phyloP scores from a whole-genome alignment of 2,888 invertebrate genomes.

The Vanessa cardui region DNA sequence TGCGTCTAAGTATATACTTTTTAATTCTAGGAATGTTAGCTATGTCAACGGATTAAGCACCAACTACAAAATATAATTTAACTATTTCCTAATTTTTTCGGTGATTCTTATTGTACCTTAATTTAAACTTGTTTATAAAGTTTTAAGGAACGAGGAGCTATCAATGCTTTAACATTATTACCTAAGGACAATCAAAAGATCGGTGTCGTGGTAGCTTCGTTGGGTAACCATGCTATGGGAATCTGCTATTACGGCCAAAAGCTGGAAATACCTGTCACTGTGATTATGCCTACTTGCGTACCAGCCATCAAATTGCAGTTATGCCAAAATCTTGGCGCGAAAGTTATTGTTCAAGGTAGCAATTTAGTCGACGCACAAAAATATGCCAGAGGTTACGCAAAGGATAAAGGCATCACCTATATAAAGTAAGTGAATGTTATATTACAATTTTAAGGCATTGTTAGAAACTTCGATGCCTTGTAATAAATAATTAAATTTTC shows the following conservation, averaged over 20 bases:
- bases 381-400: conserved; percentile 83
- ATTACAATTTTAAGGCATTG: too few relatives aligned
- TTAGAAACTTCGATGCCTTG: too few relatives aligned
- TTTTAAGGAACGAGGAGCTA: conserved; percentile 88
- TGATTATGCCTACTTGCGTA: conserved; percentile 86
- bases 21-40: too few relatives aligned
- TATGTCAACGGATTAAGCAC: too few relatives aligned
- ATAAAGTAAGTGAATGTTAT: conserved; percentile 70
- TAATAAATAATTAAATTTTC: too few relatives aligned
- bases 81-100: too few relatives aligned
- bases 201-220: conserved; percentile 87
- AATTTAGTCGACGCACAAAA: conserved; percentile 84
- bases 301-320: conserved; percentile 86
- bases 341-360: conserved; percentile 85
- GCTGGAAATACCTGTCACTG: conserved; percentile 83
- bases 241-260: conserved; percentile 85
- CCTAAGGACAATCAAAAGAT: conserved; percentile 80
- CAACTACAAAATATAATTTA: too few relatives aligned
- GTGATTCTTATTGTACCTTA: too few relatives aligned
- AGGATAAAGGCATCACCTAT: conserved; percentile 83
- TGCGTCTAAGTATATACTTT: too few relatives aligned
- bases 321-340: conserved; percentile 85
- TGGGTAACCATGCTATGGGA: conserved; percentile 88
- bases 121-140: conserved; percentile 58
- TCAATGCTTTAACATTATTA: conserved; percentile 84